These are phyloP conservation scores for Huso huso DNA, from an alignment of 2,797 vertebrate species.

Conservation along the genomic window DNA sequence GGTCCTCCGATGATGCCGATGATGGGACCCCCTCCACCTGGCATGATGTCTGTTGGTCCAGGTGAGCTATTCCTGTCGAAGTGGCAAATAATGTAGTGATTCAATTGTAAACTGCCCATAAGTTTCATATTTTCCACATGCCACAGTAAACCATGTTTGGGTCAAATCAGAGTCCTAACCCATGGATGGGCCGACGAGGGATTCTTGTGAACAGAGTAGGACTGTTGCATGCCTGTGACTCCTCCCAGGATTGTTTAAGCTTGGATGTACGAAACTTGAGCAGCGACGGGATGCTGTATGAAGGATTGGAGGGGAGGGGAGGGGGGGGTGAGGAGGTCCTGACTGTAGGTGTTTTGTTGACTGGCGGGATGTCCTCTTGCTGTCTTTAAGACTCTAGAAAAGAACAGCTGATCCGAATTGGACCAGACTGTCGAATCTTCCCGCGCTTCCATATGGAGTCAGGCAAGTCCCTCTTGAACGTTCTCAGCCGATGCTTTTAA, in stretches of 20 bases:
- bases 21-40: constrained; percentile 95
- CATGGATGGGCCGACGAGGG: too few relatives aligned
- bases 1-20: constrained; percentile 98
- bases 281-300: too few relatives aligned
- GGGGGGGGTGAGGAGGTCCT: neutral
- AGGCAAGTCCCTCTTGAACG: constrained; percentile 8
- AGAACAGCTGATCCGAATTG: constrained; percentile 17
- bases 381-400: constrained; percentile 13
- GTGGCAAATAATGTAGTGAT: too few relatives aligned
- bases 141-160: too few relatives aligned
- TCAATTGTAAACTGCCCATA: too few relatives aligned
- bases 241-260: too few relatives aligned
- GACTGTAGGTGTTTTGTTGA: neutral
- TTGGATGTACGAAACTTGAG: too few relatives aligned
- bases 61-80: constrained; percentile 51
- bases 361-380: constrained; percentile 10
- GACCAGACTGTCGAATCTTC: constrained; percentile 15
- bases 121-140: too few relatives aligned
- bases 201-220: too few relatives aligned
- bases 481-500: neutral
- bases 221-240: too few relatives aligned
- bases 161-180: too few relatives aligned
- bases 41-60: constrained; percentile 94
- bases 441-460: constrained; percentile 11
- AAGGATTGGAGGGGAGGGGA: neutral